These are phyloP conservation scores for Psittacus erithacus DNA, from an alignment of 2,113 vertebrate genomes.

Conservation along the genomic window DNA sequence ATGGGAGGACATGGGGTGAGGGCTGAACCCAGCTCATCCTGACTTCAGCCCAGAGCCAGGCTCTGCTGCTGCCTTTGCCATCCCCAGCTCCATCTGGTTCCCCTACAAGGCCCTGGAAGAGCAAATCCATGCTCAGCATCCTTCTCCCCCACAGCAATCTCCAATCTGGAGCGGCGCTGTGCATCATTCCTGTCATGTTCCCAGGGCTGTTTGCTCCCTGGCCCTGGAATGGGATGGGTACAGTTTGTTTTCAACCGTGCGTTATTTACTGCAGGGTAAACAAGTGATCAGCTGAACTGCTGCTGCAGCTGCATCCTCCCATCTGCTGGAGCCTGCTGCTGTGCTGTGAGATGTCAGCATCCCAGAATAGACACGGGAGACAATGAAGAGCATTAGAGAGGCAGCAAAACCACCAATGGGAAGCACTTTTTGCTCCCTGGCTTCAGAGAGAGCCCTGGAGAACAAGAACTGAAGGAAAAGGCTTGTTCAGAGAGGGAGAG, in stretches of 20 bases:
- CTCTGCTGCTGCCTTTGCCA: neutral
- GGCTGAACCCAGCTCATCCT: neutral
- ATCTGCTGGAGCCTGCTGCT: slow-evolving; percentile 63
- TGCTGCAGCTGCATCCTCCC: slow-evolving; percentile 51
- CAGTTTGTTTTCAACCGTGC: neutral
- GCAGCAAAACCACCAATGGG: slow-evolving; percentile 32
- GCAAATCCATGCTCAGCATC: neutral
- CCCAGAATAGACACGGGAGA: slow-evolving; percentile 66
- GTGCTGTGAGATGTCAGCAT: neutral
- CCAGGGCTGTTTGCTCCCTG: neutral
- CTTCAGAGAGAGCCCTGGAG: neutral
- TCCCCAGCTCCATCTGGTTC: neutral
- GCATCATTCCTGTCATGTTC: neutral
- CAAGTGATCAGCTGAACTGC: slow-evolving; percentile 9
- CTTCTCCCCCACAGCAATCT: neutral
- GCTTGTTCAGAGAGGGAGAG: neutral
- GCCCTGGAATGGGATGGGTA: neutral
- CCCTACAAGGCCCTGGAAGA: neutral
- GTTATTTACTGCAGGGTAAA: slow-evolving; percentile 58
- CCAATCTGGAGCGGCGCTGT: neutral
- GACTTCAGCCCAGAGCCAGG: neutral
- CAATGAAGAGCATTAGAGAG: slow-evolving; percentile 38
- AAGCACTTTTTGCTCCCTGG: slow-evolving; percentile 35
- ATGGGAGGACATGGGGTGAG: rapidly evolving
- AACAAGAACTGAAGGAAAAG: neutral